phyloP scores from a whole-genome alignment of 2,797 vertebrate genomes.

The Coccyzus lansbergi region DNA sequence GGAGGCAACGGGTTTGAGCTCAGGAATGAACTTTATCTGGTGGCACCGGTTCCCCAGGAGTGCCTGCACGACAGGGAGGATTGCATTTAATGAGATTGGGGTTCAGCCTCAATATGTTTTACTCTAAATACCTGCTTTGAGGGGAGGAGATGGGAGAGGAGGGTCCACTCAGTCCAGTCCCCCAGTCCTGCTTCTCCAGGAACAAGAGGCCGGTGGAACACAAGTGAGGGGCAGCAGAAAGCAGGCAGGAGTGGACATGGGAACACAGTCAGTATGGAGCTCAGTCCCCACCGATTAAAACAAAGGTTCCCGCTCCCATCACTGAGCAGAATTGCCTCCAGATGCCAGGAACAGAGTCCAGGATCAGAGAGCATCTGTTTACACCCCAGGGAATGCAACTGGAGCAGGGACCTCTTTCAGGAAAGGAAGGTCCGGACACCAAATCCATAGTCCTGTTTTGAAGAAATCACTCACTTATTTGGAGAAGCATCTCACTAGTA shows the following conservation, averaged over 20 bases:
- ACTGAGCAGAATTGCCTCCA: rapidly evolving
- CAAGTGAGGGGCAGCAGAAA: background rate
- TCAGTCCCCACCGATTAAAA: background rate
- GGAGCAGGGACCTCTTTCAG: background rate
- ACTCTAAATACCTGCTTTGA: rapidly evolving
- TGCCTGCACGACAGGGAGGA: background rate
- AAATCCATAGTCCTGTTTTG: background rate
- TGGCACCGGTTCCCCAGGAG: slow-evolving; percentile 68
- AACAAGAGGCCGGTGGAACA: background rate
- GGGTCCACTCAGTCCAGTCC: rapidly evolving
- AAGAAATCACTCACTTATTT: background rate
- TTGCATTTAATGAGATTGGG: background rate
- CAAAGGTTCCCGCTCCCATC: background rate
- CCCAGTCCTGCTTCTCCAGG: background rate
- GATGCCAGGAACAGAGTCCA: rapidly evolving
- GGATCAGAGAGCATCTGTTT: background rate
- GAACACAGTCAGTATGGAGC: no score
- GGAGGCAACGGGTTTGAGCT: slow-evolving; percentile 66
- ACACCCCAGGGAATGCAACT: background rate
- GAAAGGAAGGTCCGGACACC: background rate
- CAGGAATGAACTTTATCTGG: slow-evolving; percentile 69
- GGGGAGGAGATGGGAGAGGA: background rate
- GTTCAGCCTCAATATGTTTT: rapidly evolving
- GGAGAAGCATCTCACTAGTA: slow-evolving; percentile 50
- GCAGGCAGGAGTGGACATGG: background rate